phyloP scores from a whole-genome alignment of 2,888 invertebrate species.

The Oxycera nigricornis region DNA sequence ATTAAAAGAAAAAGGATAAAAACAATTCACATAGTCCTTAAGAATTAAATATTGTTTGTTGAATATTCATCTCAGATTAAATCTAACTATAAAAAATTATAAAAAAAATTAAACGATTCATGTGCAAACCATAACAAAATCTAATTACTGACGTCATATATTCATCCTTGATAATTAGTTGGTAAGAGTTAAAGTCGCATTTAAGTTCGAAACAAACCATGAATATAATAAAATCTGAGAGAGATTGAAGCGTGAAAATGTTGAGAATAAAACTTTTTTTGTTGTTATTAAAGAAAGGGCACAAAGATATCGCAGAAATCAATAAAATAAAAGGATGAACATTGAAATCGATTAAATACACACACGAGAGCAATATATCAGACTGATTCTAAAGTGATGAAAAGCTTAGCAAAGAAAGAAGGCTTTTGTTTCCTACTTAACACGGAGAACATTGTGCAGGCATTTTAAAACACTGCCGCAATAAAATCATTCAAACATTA shows the following conservation, averaged over 20 bases:
- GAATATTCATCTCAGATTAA: not conserved
- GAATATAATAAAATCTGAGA: not conserved
- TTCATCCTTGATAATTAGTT: not conserved
- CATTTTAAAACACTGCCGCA: not conserved
- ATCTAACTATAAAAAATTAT: not conserved
- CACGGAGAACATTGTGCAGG: not conserved
- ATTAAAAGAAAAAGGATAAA: not conserved
- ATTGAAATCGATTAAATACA: not conserved
- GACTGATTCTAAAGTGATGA: constrained; percentile 1
- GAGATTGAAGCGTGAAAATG: not conserved
- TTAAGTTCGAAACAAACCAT: too few species aligned
- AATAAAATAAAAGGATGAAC: not conserved
- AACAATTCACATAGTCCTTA: constrained; percentile 4
- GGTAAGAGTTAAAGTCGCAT: too few species aligned
- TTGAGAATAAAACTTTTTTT: not conserved
- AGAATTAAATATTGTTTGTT: not conserved
- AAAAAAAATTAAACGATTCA: not conserved
- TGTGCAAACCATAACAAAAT: not conserved
- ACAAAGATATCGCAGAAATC: not conserved
- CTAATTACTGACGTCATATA: not conserved
- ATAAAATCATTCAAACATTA: too few species aligned
- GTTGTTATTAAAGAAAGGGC: not conserved
- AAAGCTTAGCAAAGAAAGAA: not conserved
- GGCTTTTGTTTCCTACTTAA: not conserved
- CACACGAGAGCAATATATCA: constrained; percentile 18